Percentiles rank a stretch among this genome's conserved stretches.
phyloP scores from a whole-genome alignment of 2,113 vertebrate species.

The Bucco capensis region DNA sequence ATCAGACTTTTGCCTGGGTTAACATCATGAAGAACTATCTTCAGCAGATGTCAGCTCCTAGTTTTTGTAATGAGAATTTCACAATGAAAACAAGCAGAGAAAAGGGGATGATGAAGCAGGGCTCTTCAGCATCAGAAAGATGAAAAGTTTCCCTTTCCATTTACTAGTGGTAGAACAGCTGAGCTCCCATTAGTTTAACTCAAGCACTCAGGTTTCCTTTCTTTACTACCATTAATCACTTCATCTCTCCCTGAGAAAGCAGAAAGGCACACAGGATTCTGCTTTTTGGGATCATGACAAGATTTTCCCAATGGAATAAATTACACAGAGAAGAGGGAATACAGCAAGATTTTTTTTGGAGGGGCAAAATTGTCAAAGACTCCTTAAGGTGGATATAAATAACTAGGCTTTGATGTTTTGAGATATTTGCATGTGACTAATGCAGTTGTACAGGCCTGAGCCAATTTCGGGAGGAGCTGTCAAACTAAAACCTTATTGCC shows the following conservation, averaged over 20 bases:
- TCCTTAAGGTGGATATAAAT: background rate
- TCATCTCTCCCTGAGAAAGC: background rate
- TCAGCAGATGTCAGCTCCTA: conserved; percentile 21
- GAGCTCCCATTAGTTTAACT: conserved; percentile 13
- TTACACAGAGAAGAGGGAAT: background rate
- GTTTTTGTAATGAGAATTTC: conserved; percentile 3
- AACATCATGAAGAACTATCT: conserved; percentile 4
- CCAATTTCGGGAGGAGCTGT: background rate
- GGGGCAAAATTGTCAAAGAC: background rate
- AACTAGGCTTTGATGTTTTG: background rate
- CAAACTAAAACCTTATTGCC: background rate
- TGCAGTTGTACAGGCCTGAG: background rate
- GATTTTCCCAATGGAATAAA: background rate
- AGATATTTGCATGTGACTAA: background rate
- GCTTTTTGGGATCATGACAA: background rate
- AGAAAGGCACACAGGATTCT: background rate
- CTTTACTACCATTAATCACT: conserved; percentile 26
- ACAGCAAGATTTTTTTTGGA: background rate
- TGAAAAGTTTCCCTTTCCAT: conserved; percentile 18
- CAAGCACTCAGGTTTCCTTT: background rate
- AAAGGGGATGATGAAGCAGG: conserved; percentile 14
- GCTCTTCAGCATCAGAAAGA: conserved; percentile 6
- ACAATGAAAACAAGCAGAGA: conserved; percentile 28
- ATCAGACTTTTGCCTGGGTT: background rate
- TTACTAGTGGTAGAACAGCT: conserved; percentile 4